These are phyloP conservation scores for Macropus fuliginosus DNA, from an alignment of 2,797 vertebrate genomes.

Conservation along the genomic window DNA sequence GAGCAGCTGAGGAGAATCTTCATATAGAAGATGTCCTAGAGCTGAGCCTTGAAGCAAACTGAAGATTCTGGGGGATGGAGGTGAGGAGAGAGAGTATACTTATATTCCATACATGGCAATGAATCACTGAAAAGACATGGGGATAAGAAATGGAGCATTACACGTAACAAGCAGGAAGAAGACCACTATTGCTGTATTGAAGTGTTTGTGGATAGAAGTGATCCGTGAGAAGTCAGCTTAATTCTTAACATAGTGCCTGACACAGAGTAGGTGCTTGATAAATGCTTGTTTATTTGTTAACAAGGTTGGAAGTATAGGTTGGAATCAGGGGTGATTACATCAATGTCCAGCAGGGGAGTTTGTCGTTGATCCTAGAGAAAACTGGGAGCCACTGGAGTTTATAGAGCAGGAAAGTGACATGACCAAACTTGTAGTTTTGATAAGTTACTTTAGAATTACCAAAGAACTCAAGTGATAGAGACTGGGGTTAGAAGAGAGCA, in stretches of 20 bases:
- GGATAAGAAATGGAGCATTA: neutral
- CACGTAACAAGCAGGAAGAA: neutral
- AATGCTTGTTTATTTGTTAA: neutral
- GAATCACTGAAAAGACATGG: neutral
- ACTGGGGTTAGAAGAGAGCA: neutral
- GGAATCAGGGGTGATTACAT: neutral
- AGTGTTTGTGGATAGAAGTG: neutral
- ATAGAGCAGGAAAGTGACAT: neutral
- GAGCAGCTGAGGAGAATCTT: neutral
- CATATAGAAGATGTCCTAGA: neutral
- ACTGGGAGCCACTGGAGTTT: neutral
- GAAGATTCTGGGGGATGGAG: neutral
- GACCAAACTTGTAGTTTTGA: neutral
- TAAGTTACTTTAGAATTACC: neutral
- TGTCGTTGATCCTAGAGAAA: neutral
- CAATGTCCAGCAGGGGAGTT: neutral
- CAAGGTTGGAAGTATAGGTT: neutral
- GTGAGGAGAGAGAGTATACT: neutral
- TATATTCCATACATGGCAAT: neutral
- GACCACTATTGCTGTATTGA: neutral
- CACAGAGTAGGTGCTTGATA: neutral
- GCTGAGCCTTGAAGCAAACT: neutral
- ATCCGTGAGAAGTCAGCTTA: neutral
- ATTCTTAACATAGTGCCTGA: neutral
- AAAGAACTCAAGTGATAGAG: neutral